Base-by-base conservation (phyloP, 2,888 invertebrate species). In the Therioaphis trifolii region DNA sequence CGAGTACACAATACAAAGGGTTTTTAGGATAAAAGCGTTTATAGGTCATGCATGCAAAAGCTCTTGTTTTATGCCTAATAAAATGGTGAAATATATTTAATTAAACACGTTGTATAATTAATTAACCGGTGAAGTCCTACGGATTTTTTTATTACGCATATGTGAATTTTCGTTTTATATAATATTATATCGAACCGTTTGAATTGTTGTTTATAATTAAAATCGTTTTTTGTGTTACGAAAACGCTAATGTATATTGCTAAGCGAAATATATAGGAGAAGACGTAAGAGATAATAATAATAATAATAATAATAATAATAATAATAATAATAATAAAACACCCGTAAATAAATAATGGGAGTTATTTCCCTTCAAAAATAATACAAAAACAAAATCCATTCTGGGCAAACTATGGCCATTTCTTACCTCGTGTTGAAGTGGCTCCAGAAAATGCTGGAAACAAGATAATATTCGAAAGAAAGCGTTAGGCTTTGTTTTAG, bases 391-490 rank as follows among this genome's bases (percentile, higher is more conserved):
- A 82, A 82, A 82, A 74, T 71, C 35, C 82, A 82, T 82, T 82
- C 82, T 82, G 82, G 82, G 72, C 82, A 82, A 74, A 82, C 82
- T 72, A 82, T 74, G 82, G 82, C 72, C 82, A 49, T 85, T 85
- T 85, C 96, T 96, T 96, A 97, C 97, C 97, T 96, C 93, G 96
- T 94, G 91, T 96, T 96, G 95, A 97, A 96, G 95, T 96, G 95
- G 93, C 96, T 96, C 97, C 96, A 96, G 94, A 96, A 96, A 92
- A 96, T 94, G 95, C 96, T 97, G 95, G 88, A 88, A 89, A 89
- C 87, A 86, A 86, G 86, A 87, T 86, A 86, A 86, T 86, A 86
- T 86, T 85, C 86, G 86, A 85, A 84, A 82, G 77, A 78, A 78
- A 77, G 71, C 77, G 84, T 85, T 85, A 85, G 84, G 80, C 72